Evolutionary conservation across 1,140 invertebrate species (phyloP).

Genomic region (Venustaconcha ellipsiformis): DNA sequence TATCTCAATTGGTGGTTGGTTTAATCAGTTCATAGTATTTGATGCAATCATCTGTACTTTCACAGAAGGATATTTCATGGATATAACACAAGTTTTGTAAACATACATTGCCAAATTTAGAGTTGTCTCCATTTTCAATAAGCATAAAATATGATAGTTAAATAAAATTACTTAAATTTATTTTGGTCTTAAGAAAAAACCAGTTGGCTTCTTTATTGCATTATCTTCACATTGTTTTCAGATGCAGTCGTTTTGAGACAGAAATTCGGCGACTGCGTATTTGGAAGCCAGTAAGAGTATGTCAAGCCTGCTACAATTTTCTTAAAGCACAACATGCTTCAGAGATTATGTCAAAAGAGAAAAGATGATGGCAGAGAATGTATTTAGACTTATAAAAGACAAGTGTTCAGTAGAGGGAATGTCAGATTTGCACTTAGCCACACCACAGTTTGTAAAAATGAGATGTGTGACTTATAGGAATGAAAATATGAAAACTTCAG

Average conservation of each 20-base stretch:
- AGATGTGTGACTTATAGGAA: too few relatives aligned
- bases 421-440: too few relatives aligned
- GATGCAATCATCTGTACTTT: too few relatives aligned
- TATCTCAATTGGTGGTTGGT: too few relatives aligned
- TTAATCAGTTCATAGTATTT: too few relatives aligned
- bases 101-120: not conserved
- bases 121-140: not conserved
- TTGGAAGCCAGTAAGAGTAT: conserved; percentile 90
- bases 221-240: conserved; percentile 56
- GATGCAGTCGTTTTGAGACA: conserved; percentile 93
- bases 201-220: not conserved
- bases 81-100: not conserved
- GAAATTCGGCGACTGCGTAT: conserved; percentile 92
- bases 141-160: not conserved
- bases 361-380: too few relatives aligned
- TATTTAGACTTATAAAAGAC: too few relatives aligned
- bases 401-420: too few relatives aligned
- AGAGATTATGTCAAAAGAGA: too few relatives aligned
- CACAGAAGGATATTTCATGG: not conserved
- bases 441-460: too few relatives aligned
- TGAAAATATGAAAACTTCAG: too few relatives aligned
- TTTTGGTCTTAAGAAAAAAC: not conserved
- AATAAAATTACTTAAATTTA: not conserved
- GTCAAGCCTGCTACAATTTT: conserved; percentile 82
- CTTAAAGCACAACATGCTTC: conserved; percentile 53